Percentiles rank a stretch among this genome's conserved stretches.
Evolutionary conservation across 2,888 invertebrate species (phyloP).

Genomic region (Polymixis lichenea): DNA sequence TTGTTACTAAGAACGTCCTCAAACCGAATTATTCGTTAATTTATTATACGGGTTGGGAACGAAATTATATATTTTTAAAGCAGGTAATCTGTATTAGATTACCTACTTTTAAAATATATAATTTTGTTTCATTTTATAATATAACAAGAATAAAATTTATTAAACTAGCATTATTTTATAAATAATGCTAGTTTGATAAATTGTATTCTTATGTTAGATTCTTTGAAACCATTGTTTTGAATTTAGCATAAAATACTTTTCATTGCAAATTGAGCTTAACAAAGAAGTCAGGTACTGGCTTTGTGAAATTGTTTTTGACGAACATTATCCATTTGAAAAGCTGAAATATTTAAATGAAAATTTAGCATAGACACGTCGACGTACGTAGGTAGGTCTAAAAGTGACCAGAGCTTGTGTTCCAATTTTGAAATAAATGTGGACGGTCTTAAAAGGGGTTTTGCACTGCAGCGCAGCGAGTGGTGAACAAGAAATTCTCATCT

Average conservation of each 20-base stretch:
- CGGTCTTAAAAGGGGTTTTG: not conserved
- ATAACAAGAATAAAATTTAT: not conserved
- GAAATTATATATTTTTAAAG: not conserved
- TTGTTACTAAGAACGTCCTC: not conserved
- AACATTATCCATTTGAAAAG: slow-evolving; percentile 36
- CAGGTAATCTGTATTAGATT: slow-evolving; percentile 3
- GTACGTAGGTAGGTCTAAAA: not conserved
- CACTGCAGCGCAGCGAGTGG: slow-evolving; percentile 1
- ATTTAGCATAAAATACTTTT: slow-evolving; percentile 40
- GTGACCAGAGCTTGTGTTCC: not conserved
- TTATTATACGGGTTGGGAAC: slow-evolving; percentile 5
- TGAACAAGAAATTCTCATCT: slow-evolving; percentile 37
- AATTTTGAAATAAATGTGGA: slow-evolving; percentile 6
- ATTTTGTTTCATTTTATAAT: not conserved
- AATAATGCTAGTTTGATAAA: not conserved
- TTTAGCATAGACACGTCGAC: not conserved
- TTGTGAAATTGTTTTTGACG: slow-evolving; percentile 43
- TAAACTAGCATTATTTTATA: no score
- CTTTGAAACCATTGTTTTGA: slow-evolving; percentile 34
- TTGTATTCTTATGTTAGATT: not conserved
- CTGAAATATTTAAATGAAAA: slow-evolving; percentile 39
- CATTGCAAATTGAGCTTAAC: slow-evolving; percentile 34
- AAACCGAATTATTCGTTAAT: not conserved
- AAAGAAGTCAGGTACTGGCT: slow-evolving; percentile 27
- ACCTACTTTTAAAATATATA: no score